phyloP scores from a whole-genome alignment of 2,888 invertebrate genomes.

The Acanthosoma haemorrhoidale region DNA sequence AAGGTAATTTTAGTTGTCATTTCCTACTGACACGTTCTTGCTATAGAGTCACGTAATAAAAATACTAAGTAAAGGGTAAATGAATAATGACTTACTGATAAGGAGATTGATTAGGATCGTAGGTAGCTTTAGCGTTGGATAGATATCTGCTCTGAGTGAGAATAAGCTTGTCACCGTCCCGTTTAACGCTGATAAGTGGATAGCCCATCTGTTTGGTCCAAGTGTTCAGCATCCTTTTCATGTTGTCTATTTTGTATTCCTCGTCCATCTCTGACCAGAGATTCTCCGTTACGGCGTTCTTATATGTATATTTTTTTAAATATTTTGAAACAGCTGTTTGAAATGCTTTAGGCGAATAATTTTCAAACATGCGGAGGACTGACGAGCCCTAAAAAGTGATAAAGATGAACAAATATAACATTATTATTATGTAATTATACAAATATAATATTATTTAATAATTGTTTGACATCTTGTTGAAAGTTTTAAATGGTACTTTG shows the following conservation, averaged over 20 bases:
- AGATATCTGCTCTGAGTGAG: slow-evolving; percentile 73
- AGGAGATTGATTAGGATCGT: slow-evolving; percentile 48
- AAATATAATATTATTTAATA: too few species aligned
- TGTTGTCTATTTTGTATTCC: background rate
- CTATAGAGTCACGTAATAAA: too few species aligned
- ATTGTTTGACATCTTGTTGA: too few species aligned
- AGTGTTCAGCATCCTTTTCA: slow-evolving; percentile 68
- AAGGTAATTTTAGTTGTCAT: too few species aligned
- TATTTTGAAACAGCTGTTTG: slow-evolving; percentile 67
- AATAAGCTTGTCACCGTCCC: slow-evolving; percentile 48
- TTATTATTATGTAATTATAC: too few species aligned
- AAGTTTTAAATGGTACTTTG: too few species aligned
- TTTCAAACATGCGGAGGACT: slow-evolving; percentile 81
- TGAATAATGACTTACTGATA: slow-evolving; percentile 46
- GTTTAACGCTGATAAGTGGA: slow-evolving; percentile 63
- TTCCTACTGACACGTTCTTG: too few species aligned
- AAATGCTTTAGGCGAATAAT: slow-evolving; percentile 67
- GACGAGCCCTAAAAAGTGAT: slow-evolving; percentile 65
- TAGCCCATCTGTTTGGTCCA: slow-evolving; percentile 88
- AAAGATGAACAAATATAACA: background rate
- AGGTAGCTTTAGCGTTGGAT: slow-evolving; percentile 56
- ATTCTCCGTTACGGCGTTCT: slow-evolving; percentile 75
- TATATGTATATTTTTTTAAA: slow-evolving; percentile 60
- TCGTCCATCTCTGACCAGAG: slow-evolving; percentile 51
- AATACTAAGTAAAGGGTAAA: too few species aligned